Conservation (phyloP, 2,113 vertebrate genomes). For the Nothobranchius kuhntae region DNA sequence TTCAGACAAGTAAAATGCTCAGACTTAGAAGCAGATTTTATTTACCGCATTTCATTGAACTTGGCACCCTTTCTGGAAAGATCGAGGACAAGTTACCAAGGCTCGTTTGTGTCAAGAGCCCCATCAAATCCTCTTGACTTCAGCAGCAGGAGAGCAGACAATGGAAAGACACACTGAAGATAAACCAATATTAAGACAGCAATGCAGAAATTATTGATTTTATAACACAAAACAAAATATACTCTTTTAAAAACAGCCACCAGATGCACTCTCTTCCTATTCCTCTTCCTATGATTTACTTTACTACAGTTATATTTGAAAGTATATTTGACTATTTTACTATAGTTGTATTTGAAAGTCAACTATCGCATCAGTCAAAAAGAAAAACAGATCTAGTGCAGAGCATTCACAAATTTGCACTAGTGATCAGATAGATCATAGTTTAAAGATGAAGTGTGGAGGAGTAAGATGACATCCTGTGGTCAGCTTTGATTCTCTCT, state of each 20-base stretch:
- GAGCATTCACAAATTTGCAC: constrained; percentile 24
- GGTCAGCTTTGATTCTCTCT: too few relatives aligned
- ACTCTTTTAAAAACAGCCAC: constrained; percentile 50
- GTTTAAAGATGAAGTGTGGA: constrained; percentile 8
- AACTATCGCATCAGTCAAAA: too few relatives aligned
- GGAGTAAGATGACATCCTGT: too few relatives aligned
- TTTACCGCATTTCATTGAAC: constrained; percentile 69
- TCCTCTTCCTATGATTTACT: constrained; percentile 58
- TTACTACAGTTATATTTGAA: constrained; percentile 38
- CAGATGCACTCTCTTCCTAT: constrained; percentile 44
- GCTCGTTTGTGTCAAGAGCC: constrained; percentile 68
- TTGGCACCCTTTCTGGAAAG: constrained; percentile 66
- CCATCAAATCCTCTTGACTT: constrained; percentile 71
- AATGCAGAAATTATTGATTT: constrained; percentile 58
- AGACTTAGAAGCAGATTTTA: constrained; percentile 68
- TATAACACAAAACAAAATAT: constrained; percentile 65
- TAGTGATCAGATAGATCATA: constrained; percentile 35
- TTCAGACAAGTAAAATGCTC: constrained; percentile 24
- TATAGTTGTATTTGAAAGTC: too few relatives aligned
- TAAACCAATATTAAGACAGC: constrained; percentile 65
- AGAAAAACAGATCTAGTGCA: constrained; percentile 8
- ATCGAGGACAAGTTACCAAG: constrained; percentile 70
- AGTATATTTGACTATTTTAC: too few relatives aligned
- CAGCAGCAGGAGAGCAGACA: constrained; percentile 58
- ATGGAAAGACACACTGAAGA: constrained; percentile 52